phyloP scores from a whole-genome alignment of 1,140 invertebrate species.

The Drosophila guanche region DNA sequence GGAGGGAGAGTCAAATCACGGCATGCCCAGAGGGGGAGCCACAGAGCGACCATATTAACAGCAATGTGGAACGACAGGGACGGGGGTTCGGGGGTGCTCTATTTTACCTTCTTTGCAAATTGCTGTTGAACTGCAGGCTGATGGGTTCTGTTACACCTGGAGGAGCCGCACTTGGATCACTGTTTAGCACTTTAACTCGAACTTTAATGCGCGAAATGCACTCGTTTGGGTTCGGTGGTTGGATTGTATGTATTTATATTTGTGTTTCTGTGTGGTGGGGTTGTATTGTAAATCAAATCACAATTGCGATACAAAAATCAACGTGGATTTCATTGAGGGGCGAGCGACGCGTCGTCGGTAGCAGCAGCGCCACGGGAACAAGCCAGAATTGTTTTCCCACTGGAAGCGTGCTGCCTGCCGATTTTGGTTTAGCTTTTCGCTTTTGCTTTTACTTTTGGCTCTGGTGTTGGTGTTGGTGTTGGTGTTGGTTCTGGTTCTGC shows the following conservation, averaged over 20 bases:
- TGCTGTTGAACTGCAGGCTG: no score
- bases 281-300: conserved; percentile 62
- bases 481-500: conserved; percentile 36
- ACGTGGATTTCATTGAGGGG: conserved; percentile 36
- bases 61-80: no score
- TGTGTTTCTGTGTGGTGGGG: conserved; percentile 6
- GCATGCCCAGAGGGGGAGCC: no score
- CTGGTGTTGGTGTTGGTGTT: conserved; percentile 20
- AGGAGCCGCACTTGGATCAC: neutral
- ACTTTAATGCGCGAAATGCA: no score
- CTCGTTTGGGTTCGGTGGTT: no score
- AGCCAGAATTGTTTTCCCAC: conserved; percentile 54
- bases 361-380: conserved; percentile 8
- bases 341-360: conserved; percentile 14
- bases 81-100: no score
- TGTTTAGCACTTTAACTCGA: neutral
- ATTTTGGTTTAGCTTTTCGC: conserved; percentile 37
- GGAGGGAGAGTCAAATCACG: no score
- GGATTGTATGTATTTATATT: neutral
- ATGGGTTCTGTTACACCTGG: no score
- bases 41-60: no score
- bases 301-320: conserved; percentile 59
- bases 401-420: conserved; percentile 49
- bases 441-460: conserved; percentile 25
- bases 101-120: no score